phyloP scores from a whole-genome alignment of 2,797 vertebrate species.

The Halcyon leucocephala region DNA sequence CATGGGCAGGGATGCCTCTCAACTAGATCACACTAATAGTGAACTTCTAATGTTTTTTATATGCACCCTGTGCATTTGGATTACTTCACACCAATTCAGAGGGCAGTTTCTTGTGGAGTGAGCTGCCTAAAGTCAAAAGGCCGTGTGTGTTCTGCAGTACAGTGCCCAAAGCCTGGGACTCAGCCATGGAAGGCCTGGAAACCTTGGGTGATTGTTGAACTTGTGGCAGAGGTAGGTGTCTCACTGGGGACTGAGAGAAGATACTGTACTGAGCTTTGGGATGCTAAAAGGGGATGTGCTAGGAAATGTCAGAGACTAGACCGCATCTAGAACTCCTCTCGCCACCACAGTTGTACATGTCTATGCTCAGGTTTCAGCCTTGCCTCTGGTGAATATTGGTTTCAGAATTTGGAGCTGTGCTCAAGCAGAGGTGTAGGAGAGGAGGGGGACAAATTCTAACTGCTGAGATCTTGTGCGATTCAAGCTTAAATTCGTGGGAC shows the following conservation, averaged over 20 bases:
- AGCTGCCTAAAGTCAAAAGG: not conserved
- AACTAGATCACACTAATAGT: not conserved
- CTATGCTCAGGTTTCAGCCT: not conserved
- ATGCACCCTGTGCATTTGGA: not conserved
- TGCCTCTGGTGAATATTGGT: not conserved
- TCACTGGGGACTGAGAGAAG: not conserved
- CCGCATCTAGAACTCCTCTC: not conserved
- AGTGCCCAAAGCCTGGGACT: not conserved
- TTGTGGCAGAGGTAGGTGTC: not conserved
- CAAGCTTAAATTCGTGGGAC: not conserved
- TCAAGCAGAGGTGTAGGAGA: not conserved
- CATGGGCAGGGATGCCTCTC: too few relatives aligned
- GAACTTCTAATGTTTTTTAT: not conserved
- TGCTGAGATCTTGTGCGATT: not conserved
- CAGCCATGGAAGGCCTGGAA: not conserved
- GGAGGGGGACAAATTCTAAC: not conserved
- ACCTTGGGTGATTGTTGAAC: not conserved
- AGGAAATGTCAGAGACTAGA: not conserved
- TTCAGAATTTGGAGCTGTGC: not conserved
- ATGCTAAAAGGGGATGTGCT: not conserved
- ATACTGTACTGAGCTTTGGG: not conserved
- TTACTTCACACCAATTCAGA: not conserved
- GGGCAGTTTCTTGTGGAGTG: not conserved
- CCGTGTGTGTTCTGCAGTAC: rapidly evolving
- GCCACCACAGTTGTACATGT: rapidly evolving